These are phyloP conservation scores for Scrobipalpa atriplicella DNA, from an alignment of 2,888 invertebrate genomes.

Conservation along the genomic window DNA sequence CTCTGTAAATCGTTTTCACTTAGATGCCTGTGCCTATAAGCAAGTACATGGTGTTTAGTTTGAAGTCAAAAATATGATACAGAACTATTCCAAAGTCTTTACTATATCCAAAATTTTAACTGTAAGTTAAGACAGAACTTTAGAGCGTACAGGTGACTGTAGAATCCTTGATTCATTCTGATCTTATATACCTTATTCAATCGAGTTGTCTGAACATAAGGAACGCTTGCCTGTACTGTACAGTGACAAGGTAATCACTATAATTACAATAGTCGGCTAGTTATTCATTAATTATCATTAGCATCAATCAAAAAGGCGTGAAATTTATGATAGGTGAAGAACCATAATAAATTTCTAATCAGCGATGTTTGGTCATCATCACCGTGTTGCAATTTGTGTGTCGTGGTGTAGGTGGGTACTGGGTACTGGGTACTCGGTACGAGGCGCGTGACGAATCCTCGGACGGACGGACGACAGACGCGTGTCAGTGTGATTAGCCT, in stretches of 20 bases:
- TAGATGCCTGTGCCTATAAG: background rate
- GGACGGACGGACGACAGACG: conserved; percentile 40
- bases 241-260: conserved; percentile 9
- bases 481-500: conserved; percentile 42
- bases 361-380: conserved; percentile 26
- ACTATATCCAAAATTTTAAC: too few species aligned
- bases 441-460: conserved; percentile 42
- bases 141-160: background rate
- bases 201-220: background rate
- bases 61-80: too few species aligned
- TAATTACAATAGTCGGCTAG: background rate
- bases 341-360: conserved; percentile 21
- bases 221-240: background rate
- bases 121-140: background rate
- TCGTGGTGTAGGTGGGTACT: conserved; percentile 33
- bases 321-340: conserved; percentile 15
- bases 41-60: too few species aligned
- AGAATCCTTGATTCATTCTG: conserved; percentile 2
- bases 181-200: background rate
- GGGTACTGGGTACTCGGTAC: too few species aligned
- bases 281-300: conserved; percentile 14
- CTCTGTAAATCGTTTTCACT: background rate
- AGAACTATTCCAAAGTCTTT: too few species aligned
- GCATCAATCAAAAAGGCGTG: conserved; percentile 13
- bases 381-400: conserved; percentile 21